Conservation (phyloP, 2,888 invertebrate species). For the Chloromyia formosa region DNA sequence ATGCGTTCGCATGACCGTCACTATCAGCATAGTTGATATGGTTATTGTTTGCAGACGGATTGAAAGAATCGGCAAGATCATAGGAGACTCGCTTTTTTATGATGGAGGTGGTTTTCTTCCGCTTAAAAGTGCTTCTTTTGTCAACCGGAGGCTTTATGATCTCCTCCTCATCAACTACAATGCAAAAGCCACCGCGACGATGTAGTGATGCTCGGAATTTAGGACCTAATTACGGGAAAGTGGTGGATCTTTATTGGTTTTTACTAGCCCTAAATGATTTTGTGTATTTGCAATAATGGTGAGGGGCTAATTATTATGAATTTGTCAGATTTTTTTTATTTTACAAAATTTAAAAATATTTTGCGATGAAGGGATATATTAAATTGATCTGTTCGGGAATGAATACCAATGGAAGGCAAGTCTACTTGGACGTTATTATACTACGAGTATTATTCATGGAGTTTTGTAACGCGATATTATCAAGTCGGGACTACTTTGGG, state of each 20-base stretch:
- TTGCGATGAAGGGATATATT: no score
- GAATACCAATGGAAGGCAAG: no score
- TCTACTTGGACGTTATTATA: no score
- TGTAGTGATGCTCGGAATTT: constrained; percentile 60
- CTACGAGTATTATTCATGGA: no score
- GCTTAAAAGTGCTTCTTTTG: constrained; percentile 13
- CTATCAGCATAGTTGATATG: not conserved
- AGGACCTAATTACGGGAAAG: constrained; percentile 48
- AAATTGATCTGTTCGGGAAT: no score
- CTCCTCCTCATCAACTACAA: constrained; percentile 63
- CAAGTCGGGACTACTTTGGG: no score
- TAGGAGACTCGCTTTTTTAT: constrained; percentile 16
- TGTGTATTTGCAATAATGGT: no score
- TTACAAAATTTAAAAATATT: no score
- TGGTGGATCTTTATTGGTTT: constrained; percentile 16
- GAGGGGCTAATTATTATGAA: no score
- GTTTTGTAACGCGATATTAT: no score
- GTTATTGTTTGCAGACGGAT: not conserved
- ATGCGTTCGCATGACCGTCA: not conserved
- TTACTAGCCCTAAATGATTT: not conserved
- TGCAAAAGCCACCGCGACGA: constrained; percentile 64
- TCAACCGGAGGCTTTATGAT: constrained; percentile 49
- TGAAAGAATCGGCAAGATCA: not conserved
- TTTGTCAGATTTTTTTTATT: no score
- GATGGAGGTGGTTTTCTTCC: constrained; percentile 3